phyloP scores from a whole-genome alignment of 35 echinoderm and acorn worm species.

The Apostichopus californicus region DNA sequence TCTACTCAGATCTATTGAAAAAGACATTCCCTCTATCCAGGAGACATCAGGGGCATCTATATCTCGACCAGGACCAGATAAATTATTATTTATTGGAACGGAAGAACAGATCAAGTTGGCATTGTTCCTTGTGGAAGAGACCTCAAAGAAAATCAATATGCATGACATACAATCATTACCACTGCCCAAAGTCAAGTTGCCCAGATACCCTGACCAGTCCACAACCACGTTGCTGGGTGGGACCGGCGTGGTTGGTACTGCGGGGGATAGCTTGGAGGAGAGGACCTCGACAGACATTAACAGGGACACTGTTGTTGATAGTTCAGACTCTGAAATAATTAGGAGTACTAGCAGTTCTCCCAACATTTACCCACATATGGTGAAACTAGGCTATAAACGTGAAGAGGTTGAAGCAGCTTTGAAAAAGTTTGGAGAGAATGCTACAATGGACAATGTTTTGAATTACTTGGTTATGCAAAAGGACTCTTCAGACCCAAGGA shows the following conservation, averaged over 20 bases:
- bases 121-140: constrained; percentile 5
- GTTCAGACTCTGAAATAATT: not conserved
- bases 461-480: not conserved
- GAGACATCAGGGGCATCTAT: not conserved
- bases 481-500: constrained; percentile 34
- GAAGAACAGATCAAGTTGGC: constrained; percentile 14
- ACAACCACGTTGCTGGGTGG: constrained; percentile 21
- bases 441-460: constrained; percentile 30
- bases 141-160: not conserved
- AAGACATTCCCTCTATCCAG: not conserved
- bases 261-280: not conserved
- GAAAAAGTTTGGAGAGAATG: constrained; percentile 23
- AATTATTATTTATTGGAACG: constrained; percentile 29
- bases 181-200: constrained; percentile 16
- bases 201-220: constrained; percentile 14
- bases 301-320: not conserved
- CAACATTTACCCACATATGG: not conserved
- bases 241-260: not conserved
- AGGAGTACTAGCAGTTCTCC: not conserved
- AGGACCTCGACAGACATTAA: not conserved
- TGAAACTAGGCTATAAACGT: not conserved
- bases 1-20: constrained; percentile 3
- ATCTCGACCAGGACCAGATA: not conserved
- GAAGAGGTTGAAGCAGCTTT: not conserved
- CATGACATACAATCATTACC: not conserved